These are phyloP conservation scores for Lissonota sp. DNA, from an alignment of 2,888 invertebrate species.

Conservation along the genomic window DNA sequence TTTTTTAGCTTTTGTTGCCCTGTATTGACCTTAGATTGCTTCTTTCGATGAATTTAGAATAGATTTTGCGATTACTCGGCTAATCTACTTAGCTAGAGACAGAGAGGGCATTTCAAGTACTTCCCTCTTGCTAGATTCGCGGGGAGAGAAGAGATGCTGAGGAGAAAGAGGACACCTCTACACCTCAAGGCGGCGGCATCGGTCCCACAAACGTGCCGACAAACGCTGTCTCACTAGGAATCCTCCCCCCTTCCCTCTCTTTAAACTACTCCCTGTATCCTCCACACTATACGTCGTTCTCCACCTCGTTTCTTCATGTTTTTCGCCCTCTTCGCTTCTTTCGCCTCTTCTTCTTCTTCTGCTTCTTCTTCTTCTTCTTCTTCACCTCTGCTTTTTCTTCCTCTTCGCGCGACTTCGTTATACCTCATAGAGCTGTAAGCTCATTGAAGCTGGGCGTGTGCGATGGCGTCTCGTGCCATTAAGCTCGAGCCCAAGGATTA, in stretches of 20 bases:
- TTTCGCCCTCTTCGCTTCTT: slow-evolving; percentile 42
- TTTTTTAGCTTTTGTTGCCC: too few species aligned
- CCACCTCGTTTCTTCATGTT: slow-evolving; percentile 38
- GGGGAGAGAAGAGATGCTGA: slow-evolving; percentile 22
- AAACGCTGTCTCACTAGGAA: slow-evolving; percentile 81
- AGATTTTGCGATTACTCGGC: too few species aligned
- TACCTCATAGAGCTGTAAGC: slow-evolving; percentile 48
- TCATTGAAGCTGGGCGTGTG: slow-evolving; percentile 60
- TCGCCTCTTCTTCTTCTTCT: slow-evolving; percentile 37
- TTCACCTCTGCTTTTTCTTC: slow-evolving; percentile 32
- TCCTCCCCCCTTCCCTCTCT: slow-evolving; percentile 67
- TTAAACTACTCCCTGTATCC: slow-evolving; percentile 61
- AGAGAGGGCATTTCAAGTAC: slow-evolving; percentile 12
- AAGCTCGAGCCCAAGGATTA: slow-evolving; percentile 49
- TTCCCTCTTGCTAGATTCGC: neutral
- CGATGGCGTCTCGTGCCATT: slow-evolving; percentile 45
- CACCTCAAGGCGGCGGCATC: slow-evolving; percentile 77
- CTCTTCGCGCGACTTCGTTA: slow-evolving; percentile 32
- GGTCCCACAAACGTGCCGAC: slow-evolving; percentile 82
- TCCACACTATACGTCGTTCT: slow-evolving; percentile 59
- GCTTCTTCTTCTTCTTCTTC: slow-evolving; percentile 42
- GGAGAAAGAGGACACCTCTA: slow-evolving; percentile 62
- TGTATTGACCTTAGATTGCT: too few species aligned
- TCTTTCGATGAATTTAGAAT: too few species aligned
- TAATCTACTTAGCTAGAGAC: neutral